Percentiles rank a stretch among this genome's conserved stretches.
These are phyloP conservation scores for Agrochola lota DNA, from an alignment of 2,888 invertebrate genomes.

Conservation along the genomic window DNA sequence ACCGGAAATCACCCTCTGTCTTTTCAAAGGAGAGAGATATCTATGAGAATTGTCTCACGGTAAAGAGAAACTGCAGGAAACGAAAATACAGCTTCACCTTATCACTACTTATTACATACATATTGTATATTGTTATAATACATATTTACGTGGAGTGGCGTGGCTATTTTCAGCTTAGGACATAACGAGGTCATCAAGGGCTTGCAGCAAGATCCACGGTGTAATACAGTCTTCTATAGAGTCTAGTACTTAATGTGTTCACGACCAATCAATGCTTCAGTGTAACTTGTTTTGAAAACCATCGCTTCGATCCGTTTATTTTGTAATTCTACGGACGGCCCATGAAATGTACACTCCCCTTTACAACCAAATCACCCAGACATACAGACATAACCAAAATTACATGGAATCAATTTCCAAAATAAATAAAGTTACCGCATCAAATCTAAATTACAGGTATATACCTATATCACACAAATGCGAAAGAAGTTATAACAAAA, in stretches of 20 bases:
- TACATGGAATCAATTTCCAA: slow-evolving; percentile 9
- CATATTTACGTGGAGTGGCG: not conserved
- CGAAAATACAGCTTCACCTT: no score
- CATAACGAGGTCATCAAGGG: not conserved
- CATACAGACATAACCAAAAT: slow-evolving; percentile 12
- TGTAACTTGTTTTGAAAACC: not conserved
- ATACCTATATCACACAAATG: slow-evolving; percentile 21
- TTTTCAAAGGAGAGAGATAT: not conserved
- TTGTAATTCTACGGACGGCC: not conserved
- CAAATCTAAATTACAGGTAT: slow-evolving; percentile 43
- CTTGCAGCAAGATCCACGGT: not conserved
- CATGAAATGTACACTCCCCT: not conserved
- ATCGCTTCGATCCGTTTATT: not conserved
- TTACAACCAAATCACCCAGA: not conserved
- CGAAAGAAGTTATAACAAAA: slow-evolving; percentile 50
- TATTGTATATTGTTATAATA: not conserved
- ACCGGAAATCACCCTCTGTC: not conserved
- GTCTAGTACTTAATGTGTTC: no score
- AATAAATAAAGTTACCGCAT: slow-evolving; percentile 29
- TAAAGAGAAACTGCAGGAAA: not conserved
- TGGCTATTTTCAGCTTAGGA: not conserved
- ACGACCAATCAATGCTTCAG: not conserved
- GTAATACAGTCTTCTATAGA: not conserved
- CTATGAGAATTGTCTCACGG: not conserved
- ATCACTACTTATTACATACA: not conserved